A percentile compares a stretch with the other conserved stretches of the same genome.
These are phyloP conservation scores for Onthophagus sagittarius DNA, from an alignment of 2,888 invertebrate species.

Conservation along the genomic window DNA sequence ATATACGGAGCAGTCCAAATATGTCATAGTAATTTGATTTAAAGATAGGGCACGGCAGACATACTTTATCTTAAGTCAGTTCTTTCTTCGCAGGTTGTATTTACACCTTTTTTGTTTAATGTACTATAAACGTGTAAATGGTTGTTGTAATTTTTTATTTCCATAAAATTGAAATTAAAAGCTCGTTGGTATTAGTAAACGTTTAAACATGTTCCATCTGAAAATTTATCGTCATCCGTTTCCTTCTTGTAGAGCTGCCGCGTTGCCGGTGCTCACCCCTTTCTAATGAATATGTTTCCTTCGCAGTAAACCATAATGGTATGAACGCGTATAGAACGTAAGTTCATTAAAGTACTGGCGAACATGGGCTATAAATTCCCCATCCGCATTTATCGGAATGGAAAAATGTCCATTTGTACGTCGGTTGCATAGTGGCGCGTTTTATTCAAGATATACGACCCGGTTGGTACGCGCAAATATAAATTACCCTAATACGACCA, in stretches of 20 bases:
- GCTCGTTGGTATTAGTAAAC: neutral
- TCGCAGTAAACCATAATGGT: conserved; percentile 12
- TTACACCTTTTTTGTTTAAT: too few species aligned
- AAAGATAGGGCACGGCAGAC: too few species aligned
- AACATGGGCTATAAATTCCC: conserved; percentile 9
- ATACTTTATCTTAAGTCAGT: too few species aligned
- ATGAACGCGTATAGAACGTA: conserved; percentile 5
- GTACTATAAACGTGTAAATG: neutral
- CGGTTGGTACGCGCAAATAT: neutral
- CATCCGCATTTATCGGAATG: conserved; percentile 12
- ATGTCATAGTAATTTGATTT: too few species aligned
- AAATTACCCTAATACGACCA: conserved; percentile 11
- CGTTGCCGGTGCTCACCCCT: neutral
- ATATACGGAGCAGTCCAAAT: too few species aligned
- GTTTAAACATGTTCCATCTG: conserved; percentile 1
- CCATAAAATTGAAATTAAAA: neutral
- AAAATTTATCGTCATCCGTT: conserved; percentile 10
- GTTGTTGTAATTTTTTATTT: neutral
- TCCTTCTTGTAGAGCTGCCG: neutral
- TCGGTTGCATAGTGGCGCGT: conserved; percentile 1
- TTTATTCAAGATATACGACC: conserved; percentile 3
- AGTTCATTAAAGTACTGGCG: conserved; percentile 10
- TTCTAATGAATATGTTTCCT: conserved; percentile 8
- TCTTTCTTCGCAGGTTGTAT: too few species aligned
- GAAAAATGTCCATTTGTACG: conserved; percentile 11